A percentile compares a stretch with the other conserved stretches of the same genome.
phyloP scores from a whole-genome alignment of 2,888 invertebrate species.

The Azorinus chamasolen region DNA sequence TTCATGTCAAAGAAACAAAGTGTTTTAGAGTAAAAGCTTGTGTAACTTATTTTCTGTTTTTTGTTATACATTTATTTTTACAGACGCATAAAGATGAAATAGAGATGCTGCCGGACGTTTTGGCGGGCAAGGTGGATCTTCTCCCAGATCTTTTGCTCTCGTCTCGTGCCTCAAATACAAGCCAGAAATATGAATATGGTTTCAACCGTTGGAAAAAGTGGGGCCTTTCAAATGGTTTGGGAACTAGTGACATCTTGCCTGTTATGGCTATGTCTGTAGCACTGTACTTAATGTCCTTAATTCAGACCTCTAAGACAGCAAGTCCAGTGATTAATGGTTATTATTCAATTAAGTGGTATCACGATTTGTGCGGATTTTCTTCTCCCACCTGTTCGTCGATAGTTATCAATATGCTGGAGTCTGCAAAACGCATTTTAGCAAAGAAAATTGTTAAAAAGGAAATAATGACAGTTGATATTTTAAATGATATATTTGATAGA shows the following conservation, averaged over 20 bases:
- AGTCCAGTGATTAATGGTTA: conserved; percentile 3
- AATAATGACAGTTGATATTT: not conserved
- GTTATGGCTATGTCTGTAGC: too few species aligned
- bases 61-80: not conserved
- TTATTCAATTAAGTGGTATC: conserved; percentile 7
- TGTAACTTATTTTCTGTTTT: not conserved
- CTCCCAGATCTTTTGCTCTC: not conserved
- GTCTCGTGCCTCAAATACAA: not conserved
- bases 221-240: too few species aligned
- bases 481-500: too few species aligned
- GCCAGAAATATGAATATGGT: too few species aligned
- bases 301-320: not conserved
- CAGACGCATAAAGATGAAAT: not conserved
- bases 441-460: conserved; percentile 7
- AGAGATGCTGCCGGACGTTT: not conserved
- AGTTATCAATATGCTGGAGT: conserved; percentile 7
- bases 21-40: too few species aligned
- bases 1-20: too few species aligned
- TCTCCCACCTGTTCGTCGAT: not conserved
- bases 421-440: not conserved
- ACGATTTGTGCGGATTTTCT: too few species aligned
- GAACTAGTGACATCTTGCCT: too few species aligned
- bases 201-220: too few species aligned
- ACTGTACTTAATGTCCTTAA: too few species aligned
- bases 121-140: conserved; percentile 1